Evolutionary conservation across 2,888 invertebrate genomes (phyloP), one percentile per base, ranked within the genome.

Genomic region (Acanthosepion lycidas): DNA sequence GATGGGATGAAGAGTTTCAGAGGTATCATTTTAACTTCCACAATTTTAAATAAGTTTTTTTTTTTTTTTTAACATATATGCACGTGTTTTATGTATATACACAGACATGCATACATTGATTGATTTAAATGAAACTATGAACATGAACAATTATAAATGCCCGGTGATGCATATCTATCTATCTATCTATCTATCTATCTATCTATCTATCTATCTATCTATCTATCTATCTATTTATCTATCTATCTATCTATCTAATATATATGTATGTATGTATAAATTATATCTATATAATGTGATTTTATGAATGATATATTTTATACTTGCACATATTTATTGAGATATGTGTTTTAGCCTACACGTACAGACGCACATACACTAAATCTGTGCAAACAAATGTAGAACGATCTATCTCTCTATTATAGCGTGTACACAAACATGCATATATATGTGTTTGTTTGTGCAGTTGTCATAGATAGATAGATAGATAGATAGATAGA

Each of bases 101-200:
- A 48, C n/a, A n/a, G 9, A n/a, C 6, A 48, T 33, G 42, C 3
- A 91, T 33, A n/a, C 26, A 91, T 33, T 23, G 33, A 33, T n/a
- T 1, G 3, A 42, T 42, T 42, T 42, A 42, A 2, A 42, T 42
- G 42, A 42, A 42, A 42, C 3, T 42, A 42, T 42, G 42, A 42
- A 91, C n/a, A n/a, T 64, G 6, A 12, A 93, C 55, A 93, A 15
- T 64, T 78, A 55, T 48, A 59, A 93, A 93, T 26, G 49, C 51
- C 18, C 92, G 51, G 5, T 91, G 42, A 53, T 53, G 91, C 42
- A 94, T 53, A 91, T 53, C 51, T 55, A 94, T 55, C 91, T 33
- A 94, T 91, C 49, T 91, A 92, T 55, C 91, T 49, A 51, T 55
- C 91, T 55, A 92, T 53, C 91, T 53, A 92, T 91, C 91, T 55